Evolutionary conservation across 1,140 invertebrate genomes (phyloP).

Genomic region (Atta colombica): DNA sequence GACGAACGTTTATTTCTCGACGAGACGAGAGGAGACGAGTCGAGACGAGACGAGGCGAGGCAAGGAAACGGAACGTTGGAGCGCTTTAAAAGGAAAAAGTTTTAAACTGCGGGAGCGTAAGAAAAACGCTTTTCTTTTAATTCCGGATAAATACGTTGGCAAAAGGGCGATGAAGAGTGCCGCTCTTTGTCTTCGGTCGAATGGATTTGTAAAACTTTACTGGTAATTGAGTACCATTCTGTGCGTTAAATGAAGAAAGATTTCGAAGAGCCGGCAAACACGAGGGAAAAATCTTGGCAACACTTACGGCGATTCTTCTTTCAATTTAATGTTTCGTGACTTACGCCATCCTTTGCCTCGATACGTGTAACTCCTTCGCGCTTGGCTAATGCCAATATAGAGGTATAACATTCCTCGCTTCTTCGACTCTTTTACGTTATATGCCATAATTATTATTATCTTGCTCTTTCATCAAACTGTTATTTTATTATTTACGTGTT

Average conservation of each 20-base stretch:
- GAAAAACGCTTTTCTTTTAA: constrained; percentile 79
- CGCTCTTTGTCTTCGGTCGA: constrained; percentile 68
- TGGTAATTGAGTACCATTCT: constrained; percentile 72
- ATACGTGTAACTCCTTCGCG: background rate
- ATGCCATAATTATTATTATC: background rate
- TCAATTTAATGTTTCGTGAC: constrained; percentile 41
- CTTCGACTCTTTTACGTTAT: background rate
- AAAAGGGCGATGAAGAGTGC: constrained; percentile 60
- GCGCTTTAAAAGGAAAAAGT: constrained; percentile 73
- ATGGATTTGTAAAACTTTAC: constrained; percentile 73
- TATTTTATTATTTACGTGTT: constrained; percentile 20
- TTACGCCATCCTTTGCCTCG: constrained; percentile 2
- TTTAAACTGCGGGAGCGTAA: constrained; percentile 77
- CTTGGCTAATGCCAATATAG: background rate
- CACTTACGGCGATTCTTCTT: constrained; percentile 17
- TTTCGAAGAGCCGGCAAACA: constrained; percentile 24
- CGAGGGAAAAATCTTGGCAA: constrained; percentile 41
- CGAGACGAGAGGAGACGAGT: constrained; percentile 28
- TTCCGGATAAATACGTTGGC: constrained; percentile 74
- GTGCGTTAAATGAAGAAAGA: constrained; percentile 72
- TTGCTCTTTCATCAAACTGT: constrained; percentile 19
- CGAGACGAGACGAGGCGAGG: constrained; percentile 17
- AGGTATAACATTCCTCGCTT: background rate
- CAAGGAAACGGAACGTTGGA: background rate
- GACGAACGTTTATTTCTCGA: constrained; percentile 70